Base-by-base conservation (phyloP, 1,140 invertebrate genomes). In the Drosophila carrolli region DNA sequence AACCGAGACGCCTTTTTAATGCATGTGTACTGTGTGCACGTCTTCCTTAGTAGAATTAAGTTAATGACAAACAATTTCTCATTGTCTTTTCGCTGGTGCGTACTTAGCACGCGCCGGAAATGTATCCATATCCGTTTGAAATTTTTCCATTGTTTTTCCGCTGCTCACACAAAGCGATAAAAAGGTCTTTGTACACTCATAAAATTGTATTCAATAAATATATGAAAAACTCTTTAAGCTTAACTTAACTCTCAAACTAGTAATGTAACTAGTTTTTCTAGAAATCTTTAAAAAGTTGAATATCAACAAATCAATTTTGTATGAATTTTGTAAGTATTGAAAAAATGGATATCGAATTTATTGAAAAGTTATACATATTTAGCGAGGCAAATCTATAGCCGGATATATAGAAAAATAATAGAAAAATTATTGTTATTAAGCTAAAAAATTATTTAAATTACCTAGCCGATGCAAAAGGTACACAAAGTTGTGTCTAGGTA, bases 41-140 rank as follows among this genome's bases (percentile, higher is more conserved):
- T 60, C 58, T 72, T 70, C 48, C 62, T 76, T 68, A 63, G 67
- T 74, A 62, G 67, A 78, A 84, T 84, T 76, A 85, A 86, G 86
- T 81, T 86, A 85, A 85, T 85, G 81, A 86, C 81, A 86, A 81
- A 86, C 81, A 86, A 85, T 81, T 86, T 70, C 76, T 85, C 82
- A 86, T 85, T 81, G 82, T 81, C 60, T 77, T 66, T 73, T 59
- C 57, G 44, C 63, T 74, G 77, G 55, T 74, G 75, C 55, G 68
- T 67, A 67, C 72, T 84, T 85, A 76, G 66, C 81, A 84, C 77
- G 81, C 77, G 81, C 77, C 77, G 81, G 81, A 85, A 85, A 84
- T 85, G 73, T 85, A 81, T 81, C 78, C 81, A 77, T 65, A 81
- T 84, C 81, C 77, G 77, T 77, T 84, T 73, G 61, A 68, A 85